Evolutionary conservation across 2,113 vertebrate genomes (phyloP).

Genomic region (Dasypus novemcinctus): DNA sequence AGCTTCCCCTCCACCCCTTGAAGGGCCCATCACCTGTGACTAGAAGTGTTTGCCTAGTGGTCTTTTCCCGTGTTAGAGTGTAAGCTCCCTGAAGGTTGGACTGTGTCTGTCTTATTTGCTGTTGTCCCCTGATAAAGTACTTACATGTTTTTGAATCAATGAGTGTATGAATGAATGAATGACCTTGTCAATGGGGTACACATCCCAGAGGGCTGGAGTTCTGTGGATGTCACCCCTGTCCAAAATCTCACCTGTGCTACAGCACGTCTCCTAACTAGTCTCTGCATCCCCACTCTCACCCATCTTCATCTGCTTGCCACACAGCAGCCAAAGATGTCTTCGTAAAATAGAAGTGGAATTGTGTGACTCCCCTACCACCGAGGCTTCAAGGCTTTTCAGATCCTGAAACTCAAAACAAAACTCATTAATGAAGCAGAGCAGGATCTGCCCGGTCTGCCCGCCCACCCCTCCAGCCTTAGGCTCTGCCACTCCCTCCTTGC

Average conservation of each 20-base stretch:
- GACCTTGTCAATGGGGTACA: not conserved
- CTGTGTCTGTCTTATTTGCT: not conserved
- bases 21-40: not conserved
- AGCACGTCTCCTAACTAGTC: not conserved
- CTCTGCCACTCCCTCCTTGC: accelerated
- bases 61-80: not conserved
- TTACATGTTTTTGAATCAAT: not conserved
- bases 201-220: not conserved
- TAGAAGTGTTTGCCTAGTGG: not conserved
- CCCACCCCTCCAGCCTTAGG: not conserved
- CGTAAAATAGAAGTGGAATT: not conserved
- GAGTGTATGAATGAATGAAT: not conserved
- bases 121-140: not conserved
- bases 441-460: not conserved
- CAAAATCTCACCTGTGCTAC: not conserved
- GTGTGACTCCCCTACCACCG: not conserved
- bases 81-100: not conserved
- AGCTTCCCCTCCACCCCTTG: accelerated
- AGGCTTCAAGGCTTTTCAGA: not conserved
- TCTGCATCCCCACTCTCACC: not conserved
- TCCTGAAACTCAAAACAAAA: not conserved
- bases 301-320: not conserved
- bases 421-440: not conserved
- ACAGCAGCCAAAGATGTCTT: not conserved
- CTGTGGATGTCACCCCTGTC: accelerated